Conservation (phyloP, 1,140 invertebrate species). For the Melipona quadrifasciata region DNA sequence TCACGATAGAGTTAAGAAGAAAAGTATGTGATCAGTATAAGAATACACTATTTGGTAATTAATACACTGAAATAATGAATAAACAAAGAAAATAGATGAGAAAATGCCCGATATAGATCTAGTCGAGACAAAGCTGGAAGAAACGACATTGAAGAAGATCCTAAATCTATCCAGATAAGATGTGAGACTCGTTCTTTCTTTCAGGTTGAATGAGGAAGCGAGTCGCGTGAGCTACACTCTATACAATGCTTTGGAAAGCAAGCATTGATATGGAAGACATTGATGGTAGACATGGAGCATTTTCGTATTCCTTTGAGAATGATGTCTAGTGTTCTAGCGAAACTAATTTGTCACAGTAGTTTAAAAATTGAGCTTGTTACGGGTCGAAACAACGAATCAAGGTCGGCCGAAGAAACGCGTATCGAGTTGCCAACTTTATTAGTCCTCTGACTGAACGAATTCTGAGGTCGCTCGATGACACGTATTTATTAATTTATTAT, state of each 20-base stretch:
- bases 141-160: slow-evolving; percentile 70
- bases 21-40: too few relatives aligned
- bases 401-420: slow-evolving; percentile 38
- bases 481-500: slow-evolving; percentile 2
- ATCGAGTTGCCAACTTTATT: slow-evolving; percentile 47
- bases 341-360: slow-evolving; percentile 27
- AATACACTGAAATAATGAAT: too few relatives aligned
- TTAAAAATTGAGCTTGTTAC: slow-evolving; percentile 44
- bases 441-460: slow-evolving; percentile 14
- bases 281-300: not conserved
- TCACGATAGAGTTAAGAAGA: not conserved
- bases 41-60: too few relatives aligned
- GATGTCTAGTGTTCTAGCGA: not conserved
- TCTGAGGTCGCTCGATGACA: slow-evolving; percentile 22
- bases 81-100: not conserved
- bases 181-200: slow-evolving; percentile 58
- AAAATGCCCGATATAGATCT: not conserved
- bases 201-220: slow-evolving; percentile 43
- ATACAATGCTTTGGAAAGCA: not conserved
- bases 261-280: not conserved
- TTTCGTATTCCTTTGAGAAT: not conserved
- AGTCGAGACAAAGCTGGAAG: slow-evolving; percentile 2
- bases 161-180: slow-evolving; percentile 65
- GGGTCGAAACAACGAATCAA: slow-evolving; percentile 39
- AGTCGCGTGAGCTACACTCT: not conserved